phyloP scores from a whole-genome alignment of 2,888 invertebrate species.

The Drosophila seclusa region DNA sequence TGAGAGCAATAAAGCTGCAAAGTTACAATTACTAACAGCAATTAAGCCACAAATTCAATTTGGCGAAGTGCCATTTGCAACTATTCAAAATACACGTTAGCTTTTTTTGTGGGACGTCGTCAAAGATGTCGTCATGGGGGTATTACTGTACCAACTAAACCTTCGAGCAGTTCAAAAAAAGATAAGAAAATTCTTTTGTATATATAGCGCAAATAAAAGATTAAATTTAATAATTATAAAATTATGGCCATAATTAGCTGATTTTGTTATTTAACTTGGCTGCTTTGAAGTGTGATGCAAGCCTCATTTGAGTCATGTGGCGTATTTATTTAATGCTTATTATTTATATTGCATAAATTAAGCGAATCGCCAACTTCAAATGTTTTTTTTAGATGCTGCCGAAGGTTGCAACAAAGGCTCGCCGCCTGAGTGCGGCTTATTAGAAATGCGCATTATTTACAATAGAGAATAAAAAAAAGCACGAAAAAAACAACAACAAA shows the following conservation, averaged over 20 bases:
- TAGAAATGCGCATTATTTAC: conserved; percentile 77
- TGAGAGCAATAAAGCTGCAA: neutral
- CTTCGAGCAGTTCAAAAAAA: too few relatives aligned
- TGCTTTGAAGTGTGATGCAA: conserved; percentile 38
- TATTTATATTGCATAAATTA: conserved; percentile 64
- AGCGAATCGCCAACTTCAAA: conserved; percentile 20
- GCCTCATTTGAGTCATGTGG: conserved; percentile 36
- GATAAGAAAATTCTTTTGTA: neutral
- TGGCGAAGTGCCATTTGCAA: neutral
- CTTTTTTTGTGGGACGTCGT: neutral
- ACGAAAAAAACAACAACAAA: neutral
- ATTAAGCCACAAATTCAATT: neutral
- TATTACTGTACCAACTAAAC: neutral
- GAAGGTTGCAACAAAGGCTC: conserved; percentile 44
- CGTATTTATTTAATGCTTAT: conserved; percentile 38
- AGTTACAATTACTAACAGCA: neutral
- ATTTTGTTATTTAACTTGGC: neutral
- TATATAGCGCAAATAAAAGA: neutral
- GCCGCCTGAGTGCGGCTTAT: conserved; percentile 49
- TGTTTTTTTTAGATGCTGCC: conserved; percentile 31
- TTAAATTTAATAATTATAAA: neutral
- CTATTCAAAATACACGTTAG: neutral
- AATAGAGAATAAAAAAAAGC: conserved; percentile 33
- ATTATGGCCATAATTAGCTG: neutral
- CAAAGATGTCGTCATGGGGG: neutral